Evolutionary conservation across 2,797 vertebrate species (phyloP).

Genomic region (Rhinella marina): DNA sequence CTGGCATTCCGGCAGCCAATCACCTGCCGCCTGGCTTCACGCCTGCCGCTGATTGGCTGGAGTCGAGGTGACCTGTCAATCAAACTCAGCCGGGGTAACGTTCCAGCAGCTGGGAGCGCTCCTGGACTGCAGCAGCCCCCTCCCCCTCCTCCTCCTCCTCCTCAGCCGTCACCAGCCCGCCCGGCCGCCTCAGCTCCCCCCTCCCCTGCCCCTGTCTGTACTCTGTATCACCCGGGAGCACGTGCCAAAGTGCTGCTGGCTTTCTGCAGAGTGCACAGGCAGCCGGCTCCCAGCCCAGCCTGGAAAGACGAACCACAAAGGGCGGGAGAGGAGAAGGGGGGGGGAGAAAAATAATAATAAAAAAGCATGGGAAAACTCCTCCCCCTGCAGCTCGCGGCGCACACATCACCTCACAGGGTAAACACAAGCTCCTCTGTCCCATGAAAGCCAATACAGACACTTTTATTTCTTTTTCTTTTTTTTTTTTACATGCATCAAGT

Average conservation of each 20-base stretch:
- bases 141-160: conserved; percentile 71
- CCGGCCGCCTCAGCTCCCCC: conserved; percentile 28
- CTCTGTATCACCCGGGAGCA: conserved; percentile 74
- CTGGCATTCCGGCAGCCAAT: conserved; percentile 79
- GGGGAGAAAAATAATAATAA: conserved; percentile 29
- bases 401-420: conserved; percentile 55
- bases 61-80: conserved; percentile 75
- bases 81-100: conserved; percentile 67
- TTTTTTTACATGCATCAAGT: neutral
- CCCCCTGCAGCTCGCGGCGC: conserved; percentile 44
- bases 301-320: conserved; percentile 44
- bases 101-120: conserved; percentile 63
- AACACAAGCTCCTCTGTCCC: conserved; percentile 58
- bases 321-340: neutral
- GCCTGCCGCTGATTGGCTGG: conserved; percentile 79
- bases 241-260: conserved; percentile 78
- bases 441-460: conserved; percentile 53
- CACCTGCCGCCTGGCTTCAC: conserved; percentile 70
- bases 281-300: conserved; percentile 53
- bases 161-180: conserved; percentile 70
- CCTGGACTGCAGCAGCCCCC: conserved; percentile 45
- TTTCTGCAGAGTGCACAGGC: conserved; percentile 67
- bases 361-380: conserved; percentile 66
- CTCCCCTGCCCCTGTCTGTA: conserved; percentile 69
- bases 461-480: neutral